Base-by-base conservation (phyloP, 2,113 vertebrate genomes). In the Pelvicachromis taeniatus region DNA sequence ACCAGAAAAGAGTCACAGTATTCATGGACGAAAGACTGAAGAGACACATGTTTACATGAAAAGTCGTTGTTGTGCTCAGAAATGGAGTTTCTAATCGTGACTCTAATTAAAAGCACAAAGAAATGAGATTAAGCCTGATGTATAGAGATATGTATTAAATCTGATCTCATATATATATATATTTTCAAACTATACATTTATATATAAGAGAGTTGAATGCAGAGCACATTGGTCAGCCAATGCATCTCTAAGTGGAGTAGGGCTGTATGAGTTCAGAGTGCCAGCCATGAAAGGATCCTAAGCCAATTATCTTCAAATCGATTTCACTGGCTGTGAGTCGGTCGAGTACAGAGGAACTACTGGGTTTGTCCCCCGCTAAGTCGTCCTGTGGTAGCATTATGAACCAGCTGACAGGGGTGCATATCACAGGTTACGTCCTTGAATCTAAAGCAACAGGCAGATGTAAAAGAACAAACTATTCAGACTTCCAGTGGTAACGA, bases 131-230 rank as follows among this genome's bases (percentile, higher is more conserved):
- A 63, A 12, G 59, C 31, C 17, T 63, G 59, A 63, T n/a, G 38
- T 61, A 6, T n/a, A 63, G 31, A 63, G 9, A n/a, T 63, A 35
- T 35, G 58, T 31, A 63, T 61, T 61, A n/a, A 61, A 61, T 61
- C 17, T 35, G 58, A 61, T 61, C 19, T 9, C 2, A 26, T 58
- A 1, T 56, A 56, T 29, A 14, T 26, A 1, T 56, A 1, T 26
- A 2, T 26, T n/a, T n/a, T n/a, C n/a, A n/a, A n/a, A n/a, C 0
- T 55, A 0, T 29, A 13, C 6, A 35, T 35, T 2, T 3, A 26
- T 19, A 5, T 9, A 52, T 31, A 31, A 29, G 26, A 59, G 26
- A 59, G 56, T 9, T 59, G 56, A 59, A 63, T 63, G 59, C 35
- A 63, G 59, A 63, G 17, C 11, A 63, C 6, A 65, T 38, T 38